Evolutionary conservation across 2,888 invertebrate species (phyloP), one percentile per base, ranked within the genome.

Genomic region (Cephonodes hylas): DNA sequence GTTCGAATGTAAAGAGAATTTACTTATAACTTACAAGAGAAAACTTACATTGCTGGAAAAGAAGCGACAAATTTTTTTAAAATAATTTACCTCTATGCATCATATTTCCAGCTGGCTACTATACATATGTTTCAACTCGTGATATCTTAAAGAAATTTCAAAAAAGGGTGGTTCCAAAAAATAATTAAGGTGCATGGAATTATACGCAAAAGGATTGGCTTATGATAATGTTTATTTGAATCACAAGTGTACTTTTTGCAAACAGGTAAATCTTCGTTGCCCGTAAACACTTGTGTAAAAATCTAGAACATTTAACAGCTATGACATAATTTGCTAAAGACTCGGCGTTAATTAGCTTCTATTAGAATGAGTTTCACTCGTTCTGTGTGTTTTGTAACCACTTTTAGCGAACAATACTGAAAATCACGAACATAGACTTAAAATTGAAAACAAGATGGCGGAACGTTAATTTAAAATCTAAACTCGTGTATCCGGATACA

Each of bases 311-410:
- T 53, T 53, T 53, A 53, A 31, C 53, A 31, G 18, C 15, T 46
- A 6, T 56, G 59, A 61, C 38, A n/a, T n/a, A 65, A 60, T 64
- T 61, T 65, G 73, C 70, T 74, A 73, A 76, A 67, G 66, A 68
- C 63, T 61, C 64, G 58, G 67, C 68, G 69, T 65, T 58, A 25
- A 71, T 79, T 79, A 79, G 67, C 66, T 44, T 25, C 64, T 63
- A 64, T 79, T 79, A 79, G 62, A 42, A 72, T 20, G 7, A 60
- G 65, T 68, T 70, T 66, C 63, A 66, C 66, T 60, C 22, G 31
- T 20, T 27, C 23, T 46, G 42, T 48, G 20, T 13, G 27, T 59
- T 56, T 25, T 23, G 48, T 59, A 57, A 63, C 45, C 56, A n/a
- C n/a, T n/a, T n/a, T n/a, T n/a, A n/a, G n/a, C n/a, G n/a, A n/a